Base-by-base conservation (phyloP, 2,888 invertebrate genomes). In the Tillus elongatus region DNA sequence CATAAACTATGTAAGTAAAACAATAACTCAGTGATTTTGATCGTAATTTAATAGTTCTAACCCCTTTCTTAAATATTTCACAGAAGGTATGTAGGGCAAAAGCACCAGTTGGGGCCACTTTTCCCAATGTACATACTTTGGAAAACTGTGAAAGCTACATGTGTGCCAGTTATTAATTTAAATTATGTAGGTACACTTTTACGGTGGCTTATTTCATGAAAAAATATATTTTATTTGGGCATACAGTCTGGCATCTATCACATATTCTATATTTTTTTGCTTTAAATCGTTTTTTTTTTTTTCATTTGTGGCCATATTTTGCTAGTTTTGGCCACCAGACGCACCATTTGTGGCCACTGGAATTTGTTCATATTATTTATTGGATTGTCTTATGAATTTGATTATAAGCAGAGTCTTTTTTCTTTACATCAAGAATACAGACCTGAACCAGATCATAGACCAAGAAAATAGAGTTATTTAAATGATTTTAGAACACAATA, bases 141-240 rank as follows among this genome's bases (percentile, higher is more conserved):
- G 30, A 29, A 29, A 29, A 29, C 12, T 29, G 30, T 29, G 30
- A 29, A 29, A 29, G 30, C n/a, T 29, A 29, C 30, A 29, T 11
- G n/a, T 11, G 12, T 29, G 30, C 30, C 30, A 9, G 12, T 29
- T 29, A 29, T 29, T 29, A 10, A 29, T 29, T 29, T 6, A 29
- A 29, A 29, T 29, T 11, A 10, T 29, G 30, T 29, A 29, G 30
- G 30, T 29, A 29, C 30, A 11, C 4, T 29, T 29, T 11, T 29
- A 29, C n/a, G 30, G 30, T 29, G 11, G 30, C 12, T 29, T 29
- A 29, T 29, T 10, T 29, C 12, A 10, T 8, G 6, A 29, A 29
- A 10, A 11, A 11, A 9, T 8, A 9, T 9, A 8, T n/a, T 29
- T 29, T 11, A 29, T 29, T 29, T 29, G 30, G 6, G 30, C 4